These are phyloP conservation scores for Callionymus lyra DNA, from an alignment of 2,113 vertebrate genomes.

Conservation along the genomic window DNA sequence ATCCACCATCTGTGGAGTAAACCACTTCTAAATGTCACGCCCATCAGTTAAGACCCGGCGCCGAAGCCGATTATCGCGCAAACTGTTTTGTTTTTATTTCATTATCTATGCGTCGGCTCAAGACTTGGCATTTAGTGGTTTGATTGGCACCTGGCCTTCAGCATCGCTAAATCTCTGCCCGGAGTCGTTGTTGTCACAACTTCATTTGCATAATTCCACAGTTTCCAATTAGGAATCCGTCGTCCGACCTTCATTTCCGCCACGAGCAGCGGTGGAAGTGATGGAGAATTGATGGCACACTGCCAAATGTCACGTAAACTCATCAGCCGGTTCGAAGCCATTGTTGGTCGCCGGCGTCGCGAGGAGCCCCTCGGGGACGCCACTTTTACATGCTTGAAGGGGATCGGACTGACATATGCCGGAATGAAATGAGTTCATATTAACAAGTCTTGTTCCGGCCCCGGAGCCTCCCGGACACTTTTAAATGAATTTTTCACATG, in stretches of 20 bases:
- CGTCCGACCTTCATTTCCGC: conserved; percentile 23
- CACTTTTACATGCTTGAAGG: background rate
- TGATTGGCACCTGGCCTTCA: conserved; percentile 41
- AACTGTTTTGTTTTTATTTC: conserved; percentile 1
- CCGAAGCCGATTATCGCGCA: background rate
- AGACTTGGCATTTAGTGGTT: conserved; percentile 40
- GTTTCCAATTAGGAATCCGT: conserved; percentile 21
- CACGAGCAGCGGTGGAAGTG: conserved; percentile 4
- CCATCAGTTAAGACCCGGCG: background rate
- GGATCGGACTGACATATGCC: conserved; percentile 4
- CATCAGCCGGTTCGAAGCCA: conserved; percentile 1
- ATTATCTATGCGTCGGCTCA: background rate
- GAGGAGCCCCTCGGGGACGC: conserved; percentile 10
- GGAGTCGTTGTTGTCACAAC: conserved; percentile 8
- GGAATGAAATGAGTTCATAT: background rate
- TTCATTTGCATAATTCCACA: conserved; percentile 21
- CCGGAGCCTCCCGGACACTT: conserved; percentile 16
- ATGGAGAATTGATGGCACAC: conserved; percentile 19
- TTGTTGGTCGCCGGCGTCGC: background rate
- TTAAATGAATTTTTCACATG: conserved; percentile 44
- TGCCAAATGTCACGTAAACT: conserved; percentile 27
- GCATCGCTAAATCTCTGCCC: conserved; percentile 26
- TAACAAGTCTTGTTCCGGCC: conserved; percentile 9
- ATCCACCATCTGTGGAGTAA: background rate
- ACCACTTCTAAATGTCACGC: conserved; percentile 8